phyloP scores from a whole-genome alignment of 2,888 invertebrate genomes.

The Coelopa pilipes region DNA sequence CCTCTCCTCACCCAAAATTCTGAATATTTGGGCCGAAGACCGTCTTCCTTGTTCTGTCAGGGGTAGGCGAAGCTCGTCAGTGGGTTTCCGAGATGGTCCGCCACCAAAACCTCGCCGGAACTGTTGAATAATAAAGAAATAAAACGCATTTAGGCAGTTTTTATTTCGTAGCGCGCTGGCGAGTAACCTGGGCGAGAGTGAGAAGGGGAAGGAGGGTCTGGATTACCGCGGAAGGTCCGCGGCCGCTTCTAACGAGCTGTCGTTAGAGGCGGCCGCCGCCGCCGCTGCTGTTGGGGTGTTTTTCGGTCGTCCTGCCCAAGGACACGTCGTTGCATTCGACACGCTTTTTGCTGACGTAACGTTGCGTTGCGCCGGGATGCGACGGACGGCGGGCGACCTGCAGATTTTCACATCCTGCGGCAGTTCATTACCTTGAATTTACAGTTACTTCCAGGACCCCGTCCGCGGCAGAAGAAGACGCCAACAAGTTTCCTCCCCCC shows the following conservation, averaged over 20 bases:
- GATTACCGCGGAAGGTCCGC: conserved; percentile 1
- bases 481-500: background rate
- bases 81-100: no score
- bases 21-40: no score
- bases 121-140: conserved; percentile 27
- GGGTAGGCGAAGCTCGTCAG: no score
- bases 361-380: background rate
- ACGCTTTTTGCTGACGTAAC: conserved; percentile 12
- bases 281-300: background rate
- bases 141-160: conserved; percentile 18
- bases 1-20: no score
- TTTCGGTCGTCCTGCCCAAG: background rate
- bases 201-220: background rate
- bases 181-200: background rate
- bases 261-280: conserved; percentile 19
- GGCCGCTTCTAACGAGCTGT: conserved; percentile 34
- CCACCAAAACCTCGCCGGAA: no score
- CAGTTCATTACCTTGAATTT: conserved; percentile 64
- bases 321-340: conserved; percentile 26
- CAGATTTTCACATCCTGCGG: conserved; percentile 52
- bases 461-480: conserved; percentile 5
- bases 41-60: no score
- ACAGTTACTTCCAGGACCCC: conserved; percentile 51
- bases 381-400: background rate
- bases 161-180: conserved; percentile 15